These are phyloP conservation scores for Zapus hudsonius DNA, from an alignment of 2,113 vertebrate species.

Conservation along the genomic window DNA sequence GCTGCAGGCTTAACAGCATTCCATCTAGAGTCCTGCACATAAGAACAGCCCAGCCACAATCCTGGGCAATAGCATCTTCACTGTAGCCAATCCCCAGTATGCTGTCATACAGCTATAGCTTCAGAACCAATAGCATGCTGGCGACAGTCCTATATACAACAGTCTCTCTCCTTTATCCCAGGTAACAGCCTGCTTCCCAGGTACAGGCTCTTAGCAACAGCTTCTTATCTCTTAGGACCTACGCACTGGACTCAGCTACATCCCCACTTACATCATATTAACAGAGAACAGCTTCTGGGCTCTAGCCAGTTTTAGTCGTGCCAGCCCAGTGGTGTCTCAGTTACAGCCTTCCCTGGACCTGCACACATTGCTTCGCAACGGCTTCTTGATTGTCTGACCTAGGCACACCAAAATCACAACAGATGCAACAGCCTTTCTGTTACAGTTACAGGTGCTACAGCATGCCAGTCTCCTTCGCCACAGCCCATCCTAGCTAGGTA, in stretches of 20 bases:
- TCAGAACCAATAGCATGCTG: slow-evolving; percentile 73
- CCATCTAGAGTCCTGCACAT: slow-evolving; percentile 59
- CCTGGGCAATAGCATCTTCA: slow-evolving; percentile 71
- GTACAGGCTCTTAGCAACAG: slow-evolving; percentile 75
- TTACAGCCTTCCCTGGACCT: not conserved
- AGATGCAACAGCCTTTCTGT: slow-evolving; percentile 18
- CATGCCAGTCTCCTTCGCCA: not conserved
- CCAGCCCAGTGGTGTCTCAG: slow-evolving; percentile 9
- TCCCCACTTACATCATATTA: slow-evolving; percentile 21
- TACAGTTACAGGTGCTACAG: not conserved
- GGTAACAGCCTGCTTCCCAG: slow-evolving; percentile 72
- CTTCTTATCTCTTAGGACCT: slow-evolving; percentile 63
- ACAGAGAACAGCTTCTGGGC: slow-evolving; percentile 27
- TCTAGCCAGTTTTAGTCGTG: slow-evolving; percentile 20
- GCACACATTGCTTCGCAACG: not conserved
- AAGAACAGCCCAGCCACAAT: slow-evolving; percentile 62
- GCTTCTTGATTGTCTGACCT: not conserved
- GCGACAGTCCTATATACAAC: slow-evolving; percentile 73
- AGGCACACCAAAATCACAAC: slow-evolving; percentile 9
- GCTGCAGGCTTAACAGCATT: slow-evolving; percentile 63
- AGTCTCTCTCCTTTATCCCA: slow-evolving; percentile 66
- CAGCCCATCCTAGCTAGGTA: slow-evolving; percentile 20
- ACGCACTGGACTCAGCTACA: slow-evolving; percentile 43
- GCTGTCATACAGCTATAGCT: slow-evolving; percentile 74
- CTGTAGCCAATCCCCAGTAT: slow-evolving; percentile 75